phyloP scores from a whole-genome alignment of 2,113 vertebrate genomes.

The Podarcis raffonei region DNA sequence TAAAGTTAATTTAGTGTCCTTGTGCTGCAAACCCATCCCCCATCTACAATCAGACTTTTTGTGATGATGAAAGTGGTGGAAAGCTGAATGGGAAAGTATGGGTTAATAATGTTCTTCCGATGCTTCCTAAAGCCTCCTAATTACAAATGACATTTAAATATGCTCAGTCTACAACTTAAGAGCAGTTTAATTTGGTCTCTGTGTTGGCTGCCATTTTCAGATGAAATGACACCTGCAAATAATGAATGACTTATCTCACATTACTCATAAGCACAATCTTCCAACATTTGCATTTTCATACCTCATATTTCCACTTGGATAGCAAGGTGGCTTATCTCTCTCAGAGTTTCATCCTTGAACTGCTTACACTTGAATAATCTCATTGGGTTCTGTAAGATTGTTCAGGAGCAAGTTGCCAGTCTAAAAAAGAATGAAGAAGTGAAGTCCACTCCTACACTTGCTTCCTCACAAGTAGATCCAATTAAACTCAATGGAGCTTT shows the following conservation, averaged over 20 bases:
- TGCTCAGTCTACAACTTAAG: neutral
- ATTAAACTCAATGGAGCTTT: neutral
- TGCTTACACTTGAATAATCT: neutral
- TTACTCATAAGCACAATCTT: neutral
- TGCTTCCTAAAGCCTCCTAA: neutral
- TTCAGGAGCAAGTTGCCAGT: neutral
- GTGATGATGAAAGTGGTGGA: too few species aligned
- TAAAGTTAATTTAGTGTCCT: too few species aligned
- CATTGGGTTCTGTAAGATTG: neutral
- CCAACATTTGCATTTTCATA: neutral
- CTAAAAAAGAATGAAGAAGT: neutral
- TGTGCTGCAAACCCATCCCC: too few species aligned
- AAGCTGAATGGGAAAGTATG: neutral
- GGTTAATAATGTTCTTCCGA: neutral
- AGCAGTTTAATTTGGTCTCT: neutral
- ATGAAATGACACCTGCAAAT: neutral
- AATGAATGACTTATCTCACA: neutral
- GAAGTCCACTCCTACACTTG: neutral
- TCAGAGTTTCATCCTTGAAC: neutral
- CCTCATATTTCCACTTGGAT: neutral
- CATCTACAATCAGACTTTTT: too few species aligned
- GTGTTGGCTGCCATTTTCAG: neutral
- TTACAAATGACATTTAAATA: neutral
- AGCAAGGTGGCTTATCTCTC: neutral
- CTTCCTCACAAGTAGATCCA: neutral